phyloP scores from a whole-genome alignment of 2,797 vertebrate genomes.

The Pangasius sanitwongsei region DNA sequence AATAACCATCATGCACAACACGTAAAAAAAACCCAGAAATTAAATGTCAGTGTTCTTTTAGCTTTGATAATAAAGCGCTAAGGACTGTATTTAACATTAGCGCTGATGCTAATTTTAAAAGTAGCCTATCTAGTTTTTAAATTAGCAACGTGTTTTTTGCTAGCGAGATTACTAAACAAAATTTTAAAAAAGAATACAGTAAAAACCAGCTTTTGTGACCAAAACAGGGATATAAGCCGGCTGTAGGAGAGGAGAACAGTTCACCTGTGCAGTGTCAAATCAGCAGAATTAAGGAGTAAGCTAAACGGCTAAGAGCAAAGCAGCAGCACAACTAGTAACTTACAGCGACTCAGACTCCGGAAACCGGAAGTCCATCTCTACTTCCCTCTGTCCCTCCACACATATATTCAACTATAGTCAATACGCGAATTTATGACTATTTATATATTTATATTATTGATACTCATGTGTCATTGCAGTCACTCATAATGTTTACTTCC shows the following conservation, averaged over 20 bases:
- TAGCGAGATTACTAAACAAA: neutral
- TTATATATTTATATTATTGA: neutral
- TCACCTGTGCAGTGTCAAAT: neutral
- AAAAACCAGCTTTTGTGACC: neutral
- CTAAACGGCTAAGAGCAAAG: neutral
- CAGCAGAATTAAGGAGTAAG: neutral
- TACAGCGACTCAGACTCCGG: neutral
- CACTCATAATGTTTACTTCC: constrained; percentile 42
- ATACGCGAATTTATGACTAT: neutral
- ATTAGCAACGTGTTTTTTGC: neutral
- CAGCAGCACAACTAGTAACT: neutral
- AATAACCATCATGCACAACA: neutral
- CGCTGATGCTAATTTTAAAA: neutral
- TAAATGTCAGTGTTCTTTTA: neutral
- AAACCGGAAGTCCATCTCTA: neutral
- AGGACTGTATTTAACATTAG: neutral
- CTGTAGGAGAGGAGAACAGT: neutral
- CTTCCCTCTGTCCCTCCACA: neutral
- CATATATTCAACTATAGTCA: neutral
- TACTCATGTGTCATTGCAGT: neutral
- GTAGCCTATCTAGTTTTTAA: neutral
- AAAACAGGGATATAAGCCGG: neutral
- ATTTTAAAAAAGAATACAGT: neutral
- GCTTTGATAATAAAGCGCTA: neutral
- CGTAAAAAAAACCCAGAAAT: neutral